Conservation (phyloP, 2,113 vertebrate genomes). For the Protomyctophum bolini region DNA sequence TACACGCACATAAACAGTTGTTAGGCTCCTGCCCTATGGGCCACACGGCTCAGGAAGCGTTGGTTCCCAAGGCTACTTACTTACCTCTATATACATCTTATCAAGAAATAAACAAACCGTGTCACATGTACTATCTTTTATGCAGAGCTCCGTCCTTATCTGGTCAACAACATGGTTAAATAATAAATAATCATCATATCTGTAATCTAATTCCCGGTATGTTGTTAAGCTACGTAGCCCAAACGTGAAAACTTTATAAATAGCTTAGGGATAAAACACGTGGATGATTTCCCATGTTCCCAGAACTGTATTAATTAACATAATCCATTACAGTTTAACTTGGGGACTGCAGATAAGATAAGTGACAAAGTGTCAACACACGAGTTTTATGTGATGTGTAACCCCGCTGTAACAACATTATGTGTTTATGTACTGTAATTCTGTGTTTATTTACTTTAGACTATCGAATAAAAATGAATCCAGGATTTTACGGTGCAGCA, state of each 20-base stretch:
- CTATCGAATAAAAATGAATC: conserved; percentile 29
- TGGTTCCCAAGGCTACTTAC: neutral
- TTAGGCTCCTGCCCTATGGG: no score
- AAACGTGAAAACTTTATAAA: conserved; percentile 35
- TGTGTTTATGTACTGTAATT: no score
- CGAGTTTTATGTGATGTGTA: conserved; percentile 23
- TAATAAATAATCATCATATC: conserved; percentile 43
- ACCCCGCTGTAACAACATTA: no score
- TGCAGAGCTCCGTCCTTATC: conserved; percentile 25
- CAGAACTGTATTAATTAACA: conserved; percentile 55
- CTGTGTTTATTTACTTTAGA: no score
- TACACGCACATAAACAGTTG: no score
- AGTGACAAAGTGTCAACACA: conserved; percentile 10
- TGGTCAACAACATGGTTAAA: conserved; percentile 3
- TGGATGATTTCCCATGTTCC: conserved; percentile 50
- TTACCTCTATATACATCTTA: conserved; percentile 1
- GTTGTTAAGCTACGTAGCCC: conserved; percentile 17
- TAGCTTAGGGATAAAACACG: conserved; percentile 51
- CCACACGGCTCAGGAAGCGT: no score
- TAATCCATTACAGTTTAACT: conserved; percentile 53
- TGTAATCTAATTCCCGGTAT: conserved; percentile 32
- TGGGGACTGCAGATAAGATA: conserved; percentile 44
- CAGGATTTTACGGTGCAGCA: neutral
- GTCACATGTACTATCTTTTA: conserved; percentile 3
- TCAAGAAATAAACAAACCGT: conserved; percentile 8